These are phyloP conservation scores for Phylloscopus trochiloides DNA, from an alignment of 2,113 vertebrate species.

Conservation along the genomic window DNA sequence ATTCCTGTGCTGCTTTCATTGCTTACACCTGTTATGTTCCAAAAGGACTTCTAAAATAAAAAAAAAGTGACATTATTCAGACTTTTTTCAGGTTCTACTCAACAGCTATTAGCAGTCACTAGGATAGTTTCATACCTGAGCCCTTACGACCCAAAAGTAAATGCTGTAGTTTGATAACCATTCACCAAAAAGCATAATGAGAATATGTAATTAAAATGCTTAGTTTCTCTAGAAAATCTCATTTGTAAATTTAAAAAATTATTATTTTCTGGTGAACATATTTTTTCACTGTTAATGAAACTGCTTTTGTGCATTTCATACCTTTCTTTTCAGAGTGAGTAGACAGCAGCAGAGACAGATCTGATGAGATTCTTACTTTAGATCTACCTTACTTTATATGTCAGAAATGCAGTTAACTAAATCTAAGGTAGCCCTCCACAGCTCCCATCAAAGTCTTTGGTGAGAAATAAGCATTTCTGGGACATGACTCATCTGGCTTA, in stretches of 20 bases:
- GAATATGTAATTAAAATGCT: background rate
- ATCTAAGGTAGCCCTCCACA: background rate
- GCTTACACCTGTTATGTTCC: background rate
- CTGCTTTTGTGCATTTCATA: background rate
- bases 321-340: background rate
- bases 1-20: background rate
- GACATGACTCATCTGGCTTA: constrained; percentile 9
- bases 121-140: background rate
- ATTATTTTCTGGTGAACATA: background rate
- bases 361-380: background rate
- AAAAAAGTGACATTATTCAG: background rate
- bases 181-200: background rate
- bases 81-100: background rate
- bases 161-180: background rate
- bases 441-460: background rate
- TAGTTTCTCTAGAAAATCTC: background rate
- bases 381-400: background rate
- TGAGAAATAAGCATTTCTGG: constrained; percentile 2
- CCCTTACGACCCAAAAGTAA: background rate
- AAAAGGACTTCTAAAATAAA: background rate
- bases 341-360: background rate
- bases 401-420: background rate
- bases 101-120: background rate
- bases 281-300: background rate
- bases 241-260: background rate